Conservation (phyloP, 2,888 invertebrate species). For the Lymantria monacha region DNA sequence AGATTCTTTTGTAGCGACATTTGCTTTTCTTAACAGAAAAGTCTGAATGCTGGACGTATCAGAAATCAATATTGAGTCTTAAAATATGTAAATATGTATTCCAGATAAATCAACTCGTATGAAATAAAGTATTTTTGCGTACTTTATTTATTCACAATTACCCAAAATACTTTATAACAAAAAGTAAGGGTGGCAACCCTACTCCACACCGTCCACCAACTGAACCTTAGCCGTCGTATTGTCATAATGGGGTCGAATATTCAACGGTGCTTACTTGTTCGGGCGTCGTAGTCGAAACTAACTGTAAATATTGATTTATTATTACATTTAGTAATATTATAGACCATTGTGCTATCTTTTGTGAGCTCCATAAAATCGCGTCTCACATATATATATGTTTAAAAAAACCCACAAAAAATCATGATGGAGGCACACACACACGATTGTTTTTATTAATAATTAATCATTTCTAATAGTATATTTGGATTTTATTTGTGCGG, state of each 20-base stretch:
- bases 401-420: conserved; percentile 33
- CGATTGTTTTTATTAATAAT: conserved; percentile 55
- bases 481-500: conserved; percentile 54
- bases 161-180: too few relatives aligned
- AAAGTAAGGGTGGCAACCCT: too few relatives aligned
- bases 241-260: conserved; percentile 13
- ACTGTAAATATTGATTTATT: conserved; percentile 76
- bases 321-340: conserved; percentile 78
- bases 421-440: conserved; percentile 20
- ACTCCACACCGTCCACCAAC: neutral
- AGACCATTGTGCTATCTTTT: conserved; percentile 76
- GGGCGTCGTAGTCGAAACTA: conserved; percentile 47
- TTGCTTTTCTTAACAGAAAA: too few relatives aligned
- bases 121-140: too few relatives aligned
- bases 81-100: too few relatives aligned
- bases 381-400: conserved; percentile 21
- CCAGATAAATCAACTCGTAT: too few relatives aligned
- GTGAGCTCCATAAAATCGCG: neutral
- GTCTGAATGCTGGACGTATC: too few relatives aligned
- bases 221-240: neutral
- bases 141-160: too few relatives aligned
- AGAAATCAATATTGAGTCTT: too few relatives aligned
- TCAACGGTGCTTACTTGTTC: conserved; percentile 39
- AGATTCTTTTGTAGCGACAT: too few relatives aligned
- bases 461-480: conserved; percentile 50